A percentile compares a stretch with the other conserved stretches of the same genome.
These are phyloP conservation scores for Erebia ligea DNA, from an alignment of 2,888 invertebrate species.

Conservation along the genomic window DNA sequence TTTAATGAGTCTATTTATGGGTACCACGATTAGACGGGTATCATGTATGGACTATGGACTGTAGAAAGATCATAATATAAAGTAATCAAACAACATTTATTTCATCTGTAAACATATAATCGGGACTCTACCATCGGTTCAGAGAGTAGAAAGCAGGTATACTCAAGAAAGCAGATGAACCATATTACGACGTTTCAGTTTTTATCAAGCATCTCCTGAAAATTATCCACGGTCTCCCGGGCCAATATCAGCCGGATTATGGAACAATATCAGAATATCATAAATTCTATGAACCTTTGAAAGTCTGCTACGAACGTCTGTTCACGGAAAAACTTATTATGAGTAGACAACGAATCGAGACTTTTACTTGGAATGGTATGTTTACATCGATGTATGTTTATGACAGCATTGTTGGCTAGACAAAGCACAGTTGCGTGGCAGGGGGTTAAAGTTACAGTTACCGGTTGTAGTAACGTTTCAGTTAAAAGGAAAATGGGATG, in stretches of 20 bases:
- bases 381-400: background rate
- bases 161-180: background rate
- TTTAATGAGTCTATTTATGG: too few species aligned
- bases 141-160: too few species aligned
- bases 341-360: conserved; percentile 15
- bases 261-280: conserved; percentile 14
- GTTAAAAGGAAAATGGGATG: too few species aligned
- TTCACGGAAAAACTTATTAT: conserved; percentile 9
- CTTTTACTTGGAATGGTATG: background rate
- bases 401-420: background rate
- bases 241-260: conserved; percentile 7
- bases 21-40: too few species aligned
- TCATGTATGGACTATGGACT: too few species aligned
- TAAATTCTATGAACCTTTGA: conserved; percentile 20
- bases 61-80: too few species aligned
- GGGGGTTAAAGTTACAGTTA: too few species aligned
- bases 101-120: too few species aligned
- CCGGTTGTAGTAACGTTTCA: too few species aligned
- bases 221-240: background rate
- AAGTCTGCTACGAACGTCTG: conserved; percentile 15
- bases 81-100: too few species aligned
- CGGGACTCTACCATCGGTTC: too few species aligned
- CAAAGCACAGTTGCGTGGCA: too few species aligned
- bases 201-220: background rate
- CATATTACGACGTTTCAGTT: background rate